Conservation (phyloP, 30 jellyfish, hydroid and myxozoan genomes). For the Aurelia sp. region DNA sequence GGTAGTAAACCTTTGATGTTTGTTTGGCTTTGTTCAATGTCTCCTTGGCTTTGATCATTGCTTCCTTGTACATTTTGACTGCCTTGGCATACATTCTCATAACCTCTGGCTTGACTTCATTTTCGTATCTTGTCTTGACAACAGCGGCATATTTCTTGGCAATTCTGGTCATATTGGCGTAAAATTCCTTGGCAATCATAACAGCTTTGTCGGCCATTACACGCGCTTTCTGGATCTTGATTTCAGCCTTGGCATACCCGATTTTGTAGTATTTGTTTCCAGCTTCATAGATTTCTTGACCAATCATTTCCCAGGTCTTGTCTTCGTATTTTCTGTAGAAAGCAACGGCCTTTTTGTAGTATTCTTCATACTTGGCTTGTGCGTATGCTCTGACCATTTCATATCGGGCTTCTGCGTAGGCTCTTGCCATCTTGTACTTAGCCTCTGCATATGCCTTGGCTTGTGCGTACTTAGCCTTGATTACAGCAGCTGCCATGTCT, state of each 20-base stretch:
- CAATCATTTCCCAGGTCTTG: slow-evolving; percentile 94
- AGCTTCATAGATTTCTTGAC: slow-evolving; percentile 46
- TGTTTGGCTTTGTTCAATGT: slow-evolving; percentile 11
- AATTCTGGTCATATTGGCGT: slow-evolving; percentile 46
- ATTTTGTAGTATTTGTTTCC: slow-evolving; percentile 63
- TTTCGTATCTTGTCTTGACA: slow-evolving; percentile 52
- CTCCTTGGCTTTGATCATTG: neutral
- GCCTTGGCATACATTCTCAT: slow-evolving; percentile 38
- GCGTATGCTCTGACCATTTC: slow-evolving; percentile 26
- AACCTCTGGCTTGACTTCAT: slow-evolving; percentile 69
- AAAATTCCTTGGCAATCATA: slow-evolving; percentile 47
- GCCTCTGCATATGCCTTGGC: slow-evolving; percentile 54
- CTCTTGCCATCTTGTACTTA: slow-evolving; percentile 40
- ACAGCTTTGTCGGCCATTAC: slow-evolving; percentile 39
- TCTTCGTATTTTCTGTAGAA: slow-evolving; percentile 84
- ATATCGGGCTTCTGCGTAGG: slow-evolving; percentile 53
- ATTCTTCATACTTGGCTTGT: slow-evolving; percentile 44
- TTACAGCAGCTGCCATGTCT: slow-evolving; percentile 54
- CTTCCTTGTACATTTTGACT: slow-evolving; percentile 33
- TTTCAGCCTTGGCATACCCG: slow-evolving; percentile 40
- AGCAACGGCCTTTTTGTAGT: slow-evolving; percentile 39
- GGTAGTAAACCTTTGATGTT: slow-evolving; percentile 45
- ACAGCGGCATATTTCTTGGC: slow-evolving; percentile 26
- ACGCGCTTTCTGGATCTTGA: slow-evolving; percentile 25
- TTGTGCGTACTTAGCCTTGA: slow-evolving; percentile 31